Conservation (phyloP, 2,888 invertebrate species). For the Petrolisthes manimaculis region DNA sequence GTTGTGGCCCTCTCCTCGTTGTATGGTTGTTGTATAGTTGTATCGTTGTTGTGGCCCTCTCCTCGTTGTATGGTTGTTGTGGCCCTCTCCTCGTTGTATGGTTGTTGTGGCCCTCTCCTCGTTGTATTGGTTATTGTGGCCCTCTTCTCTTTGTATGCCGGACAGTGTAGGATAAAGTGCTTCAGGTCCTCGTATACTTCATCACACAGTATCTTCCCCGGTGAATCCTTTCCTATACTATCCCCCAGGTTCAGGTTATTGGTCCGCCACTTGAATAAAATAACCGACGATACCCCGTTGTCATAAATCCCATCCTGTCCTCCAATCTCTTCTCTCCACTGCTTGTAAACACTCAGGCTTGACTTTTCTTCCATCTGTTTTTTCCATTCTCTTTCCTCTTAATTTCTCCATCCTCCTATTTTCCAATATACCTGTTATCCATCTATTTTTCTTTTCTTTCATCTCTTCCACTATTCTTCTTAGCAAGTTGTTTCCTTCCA, state of each 20-base stretch:
- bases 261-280: neutral
- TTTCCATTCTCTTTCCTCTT: neutral
- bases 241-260: neutral
- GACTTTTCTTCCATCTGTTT: neutral
- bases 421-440: neutral
- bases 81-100: neutral
- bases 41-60: neutral
- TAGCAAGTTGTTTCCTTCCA: no score
- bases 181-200: neutral
- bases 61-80: neutral
- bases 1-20: neutral
- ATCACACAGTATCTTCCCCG: neutral
- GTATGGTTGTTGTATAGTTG: no score
- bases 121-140: neutral
- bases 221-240: neutral
- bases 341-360: neutral
- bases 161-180: neutral
- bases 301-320: neutral
- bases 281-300: no score
- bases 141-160: neutral
- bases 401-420: neutral
- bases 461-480: no score
- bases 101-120: neutral
- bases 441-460: neutral
- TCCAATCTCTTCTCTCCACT: neutral